Evolutionary conservation across 2,797 vertebrate species (phyloP).

Genomic region (Hippocampus kuda): DNA sequence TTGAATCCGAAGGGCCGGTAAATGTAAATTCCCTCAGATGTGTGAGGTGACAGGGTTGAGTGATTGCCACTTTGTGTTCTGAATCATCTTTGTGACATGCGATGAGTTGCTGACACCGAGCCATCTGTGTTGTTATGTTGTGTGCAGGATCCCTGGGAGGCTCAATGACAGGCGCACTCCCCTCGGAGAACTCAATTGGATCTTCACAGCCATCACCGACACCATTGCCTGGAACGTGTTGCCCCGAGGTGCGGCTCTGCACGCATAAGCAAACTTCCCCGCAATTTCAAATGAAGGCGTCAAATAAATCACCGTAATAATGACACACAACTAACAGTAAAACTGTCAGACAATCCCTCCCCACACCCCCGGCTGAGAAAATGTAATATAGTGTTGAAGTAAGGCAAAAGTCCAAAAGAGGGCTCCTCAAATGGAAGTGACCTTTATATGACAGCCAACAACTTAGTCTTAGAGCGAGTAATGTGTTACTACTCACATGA

Average conservation of each 20-base stretch:
- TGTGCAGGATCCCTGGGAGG: constrained; percentile 85
- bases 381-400: no score
- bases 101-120: constrained; percentile 34
- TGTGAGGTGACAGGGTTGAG: constrained; percentile 25
- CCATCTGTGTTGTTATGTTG: constrained; percentile 43
- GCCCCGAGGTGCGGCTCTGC: constrained; percentile 76
- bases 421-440: no score
- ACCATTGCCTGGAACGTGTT: constrained; percentile 98
- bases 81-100: constrained; percentile 30
- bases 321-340: not conserved
- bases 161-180: constrained; percentile 95
- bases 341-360: no score
- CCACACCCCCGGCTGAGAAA: no score
- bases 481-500: no score
- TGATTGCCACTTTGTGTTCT: constrained; percentile 31
- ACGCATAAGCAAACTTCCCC: not conserved
- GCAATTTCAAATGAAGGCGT: not conserved
- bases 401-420: no score
- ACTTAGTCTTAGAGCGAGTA: no score
- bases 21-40: constrained; percentile 27
- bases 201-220: constrained; percentile 98
- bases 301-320: constrained; percentile 3
- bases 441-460: no score
- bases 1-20: constrained; percentile 19
- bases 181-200: constrained; percentile 97